Conservation (phyloP, 1,140 invertebrate species). For the Meloidogyne exigua region DNA sequence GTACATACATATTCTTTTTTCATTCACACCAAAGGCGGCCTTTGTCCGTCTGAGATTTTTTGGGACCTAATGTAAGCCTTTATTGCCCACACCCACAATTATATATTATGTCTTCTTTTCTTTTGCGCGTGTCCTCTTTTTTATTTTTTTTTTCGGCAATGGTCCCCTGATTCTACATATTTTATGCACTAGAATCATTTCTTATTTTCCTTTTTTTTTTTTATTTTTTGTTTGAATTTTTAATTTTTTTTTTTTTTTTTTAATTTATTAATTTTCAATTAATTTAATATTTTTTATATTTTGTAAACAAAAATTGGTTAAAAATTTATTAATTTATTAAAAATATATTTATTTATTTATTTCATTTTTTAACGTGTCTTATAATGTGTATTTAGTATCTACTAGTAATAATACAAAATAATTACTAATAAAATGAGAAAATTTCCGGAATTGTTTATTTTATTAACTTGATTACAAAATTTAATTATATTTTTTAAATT, state of each 20-base stretch:
- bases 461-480: too few relatives aligned
- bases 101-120: neutral
- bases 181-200: neutral
- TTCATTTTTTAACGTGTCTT: too few relatives aligned
- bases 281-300: too few relatives aligned
- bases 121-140: constrained; percentile 7
- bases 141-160: neutral
- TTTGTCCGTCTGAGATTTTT: constrained; percentile 7
- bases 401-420: too few relatives aligned
- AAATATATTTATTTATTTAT: too few relatives aligned
- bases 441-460: too few relatives aligned
- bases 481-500: neutral
- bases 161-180: neutral
- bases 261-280: neutral
- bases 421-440: too few relatives aligned
- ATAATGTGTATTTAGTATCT: too few relatives aligned
- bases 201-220: neutral
- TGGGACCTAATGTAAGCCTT: neutral
- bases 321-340: too few relatives aligned
- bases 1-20: too few relatives aligned
- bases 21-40: neutral
- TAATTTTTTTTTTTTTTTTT: neutral
- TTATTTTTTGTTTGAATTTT: neutral
- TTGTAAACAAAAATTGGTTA: too few relatives aligned
- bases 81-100: neutral